Base-by-base conservation (phyloP, 37 sponge, comb jelly and placozoan genomes). In the Agelas oroides region DNA sequence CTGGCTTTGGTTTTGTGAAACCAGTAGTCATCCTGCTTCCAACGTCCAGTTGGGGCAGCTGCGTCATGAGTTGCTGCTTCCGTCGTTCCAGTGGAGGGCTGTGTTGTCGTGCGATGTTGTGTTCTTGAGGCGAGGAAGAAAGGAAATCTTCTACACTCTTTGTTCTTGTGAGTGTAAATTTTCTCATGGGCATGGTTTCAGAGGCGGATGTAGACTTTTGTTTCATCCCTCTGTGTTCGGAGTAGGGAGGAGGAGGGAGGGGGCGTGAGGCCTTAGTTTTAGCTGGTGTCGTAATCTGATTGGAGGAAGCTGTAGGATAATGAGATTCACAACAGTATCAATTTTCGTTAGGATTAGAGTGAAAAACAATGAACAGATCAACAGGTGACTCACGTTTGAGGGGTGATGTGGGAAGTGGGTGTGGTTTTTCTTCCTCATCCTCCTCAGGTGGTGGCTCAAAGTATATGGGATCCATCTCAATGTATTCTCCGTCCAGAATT, bases 101-200 rank as follows among this genome's bases (percentile, higher is more conserved):
- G 2, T 34, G 75, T 5, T 73, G 53, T 54, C 21, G 37, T 73
- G 37, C 54, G 3, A 46, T 24, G 41, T 33, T 32, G n/a, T 25
- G 56, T 17, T 30, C 56, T 23, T 75, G 75, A n/a, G 19, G 17
- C 1, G 54, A 24, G 37, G 70, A 70, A 19, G 80, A 53, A 15
- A 87, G 81, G 56, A 87, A 12, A 69, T 87, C 76, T 57, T 87
- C 88, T 40, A 87, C 5, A 28, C 88, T 87, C 65, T 75, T 74
- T 13, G 82, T 65, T 63, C 66, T 65, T 17, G 36, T 25, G 28
- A 87, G 65, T 2, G 37, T 15, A 16, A 21, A 35, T 28, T 85
- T 77, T 46, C 36, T 36, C 18, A 16, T 25, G 28, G 30, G 39
- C 54, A 41, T 35, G 27, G 28, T 32, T 66, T 57, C 59, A 15